Evolutionary conservation across 2,888 invertebrate species (phyloP).

Genomic region (Drosophila austrosaltans): DNA sequence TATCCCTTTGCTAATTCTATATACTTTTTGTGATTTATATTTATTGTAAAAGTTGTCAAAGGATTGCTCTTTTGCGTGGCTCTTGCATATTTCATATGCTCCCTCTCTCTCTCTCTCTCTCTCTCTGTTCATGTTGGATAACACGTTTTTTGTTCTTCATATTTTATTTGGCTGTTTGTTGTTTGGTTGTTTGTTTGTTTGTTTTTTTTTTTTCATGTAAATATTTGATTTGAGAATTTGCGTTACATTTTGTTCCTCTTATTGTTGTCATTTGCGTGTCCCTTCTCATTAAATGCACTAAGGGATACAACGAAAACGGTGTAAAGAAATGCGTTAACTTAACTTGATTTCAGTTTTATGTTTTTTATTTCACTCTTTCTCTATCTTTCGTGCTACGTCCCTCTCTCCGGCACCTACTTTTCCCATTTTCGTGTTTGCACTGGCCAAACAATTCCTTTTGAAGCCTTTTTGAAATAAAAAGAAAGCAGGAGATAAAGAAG

Average conservation of each 20-base stretch:
- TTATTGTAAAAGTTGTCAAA: conserved; percentile 22
- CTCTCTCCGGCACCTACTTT: conserved; percentile 4
- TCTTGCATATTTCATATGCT: conserved; percentile 56
- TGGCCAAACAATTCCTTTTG: conserved; percentile 65
- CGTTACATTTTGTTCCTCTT: conserved; percentile 28
- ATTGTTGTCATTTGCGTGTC: conserved; percentile 10
- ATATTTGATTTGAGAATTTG: conserved; percentile 59
- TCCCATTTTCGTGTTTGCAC: conserved; percentile 60
- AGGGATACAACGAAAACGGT: background rate
- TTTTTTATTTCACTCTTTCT: conserved; percentile 9
- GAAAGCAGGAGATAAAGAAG: conserved; percentile 4
- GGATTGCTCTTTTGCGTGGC: conserved; percentile 1
- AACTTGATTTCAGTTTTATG: conserved; percentile 38
- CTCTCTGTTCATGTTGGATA: conserved; percentile 37
- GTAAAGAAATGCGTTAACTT: conserved; percentile 62
- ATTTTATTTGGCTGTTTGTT: conserved; percentile 34
- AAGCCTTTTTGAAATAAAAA: conserved; percentile 28
- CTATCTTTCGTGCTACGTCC: conserved; percentile 28
- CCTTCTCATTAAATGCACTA: conserved; percentile 55
- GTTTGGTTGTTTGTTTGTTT: conserved; percentile 20
- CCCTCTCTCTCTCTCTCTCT: conserved; percentile 22
- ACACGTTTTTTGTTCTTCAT: conserved; percentile 11
- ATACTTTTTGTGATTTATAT: conserved; percentile 32
- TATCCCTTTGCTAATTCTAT: background rate
- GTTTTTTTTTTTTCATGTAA: conserved; percentile 33